Conservation (phyloP, 2,113 vertebrate species). For the Tachysurus fulvidraco region DNA sequence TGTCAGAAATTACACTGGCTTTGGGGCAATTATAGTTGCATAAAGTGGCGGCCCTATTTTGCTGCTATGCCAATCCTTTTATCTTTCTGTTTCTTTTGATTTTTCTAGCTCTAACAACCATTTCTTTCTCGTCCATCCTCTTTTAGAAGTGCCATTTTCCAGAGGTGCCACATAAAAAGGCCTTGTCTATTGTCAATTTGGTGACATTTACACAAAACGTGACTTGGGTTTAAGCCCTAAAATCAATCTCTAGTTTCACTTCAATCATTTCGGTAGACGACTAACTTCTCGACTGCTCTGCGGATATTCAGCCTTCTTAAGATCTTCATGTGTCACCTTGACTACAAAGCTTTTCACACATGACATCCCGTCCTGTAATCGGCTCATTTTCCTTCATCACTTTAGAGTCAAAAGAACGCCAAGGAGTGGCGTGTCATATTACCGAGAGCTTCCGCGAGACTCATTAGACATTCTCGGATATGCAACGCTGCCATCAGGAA, state of each 20-base stretch:
- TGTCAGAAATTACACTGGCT: conserved; percentile 34
- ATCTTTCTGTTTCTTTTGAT: conserved; percentile 43
- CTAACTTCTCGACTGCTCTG: not conserved
- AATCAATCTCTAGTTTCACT: not conserved
- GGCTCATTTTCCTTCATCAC: not conserved
- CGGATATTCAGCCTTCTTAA: not conserved
- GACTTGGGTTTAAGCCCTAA: conserved; percentile 16
- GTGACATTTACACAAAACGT: conserved; percentile 29
- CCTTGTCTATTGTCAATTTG: conserved; percentile 23
- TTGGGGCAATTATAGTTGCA: conserved; percentile 30
- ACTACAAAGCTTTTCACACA: conserved; percentile 3
- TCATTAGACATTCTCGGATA: conserved; percentile 29
- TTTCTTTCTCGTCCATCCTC: conserved; percentile 31
- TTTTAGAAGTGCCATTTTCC: conserved; percentile 16
- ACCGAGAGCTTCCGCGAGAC: not conserved
- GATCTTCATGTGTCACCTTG: not conserved
- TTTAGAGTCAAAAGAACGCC: conserved; percentile 1
- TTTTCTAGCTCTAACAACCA: conserved; percentile 19
- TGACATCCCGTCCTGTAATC: not conserved
- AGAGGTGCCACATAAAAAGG: not conserved
- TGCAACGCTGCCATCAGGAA: conserved; percentile 27
- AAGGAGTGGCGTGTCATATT: not conserved
- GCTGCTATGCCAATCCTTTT: conserved; percentile 30
- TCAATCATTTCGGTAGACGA: not conserved
- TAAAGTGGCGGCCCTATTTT: conserved; percentile 27